These are phyloP conservation scores for Ranitomeya imitator DNA, from an alignment of 2,113 vertebrate species.

Conservation along the genomic window DNA sequence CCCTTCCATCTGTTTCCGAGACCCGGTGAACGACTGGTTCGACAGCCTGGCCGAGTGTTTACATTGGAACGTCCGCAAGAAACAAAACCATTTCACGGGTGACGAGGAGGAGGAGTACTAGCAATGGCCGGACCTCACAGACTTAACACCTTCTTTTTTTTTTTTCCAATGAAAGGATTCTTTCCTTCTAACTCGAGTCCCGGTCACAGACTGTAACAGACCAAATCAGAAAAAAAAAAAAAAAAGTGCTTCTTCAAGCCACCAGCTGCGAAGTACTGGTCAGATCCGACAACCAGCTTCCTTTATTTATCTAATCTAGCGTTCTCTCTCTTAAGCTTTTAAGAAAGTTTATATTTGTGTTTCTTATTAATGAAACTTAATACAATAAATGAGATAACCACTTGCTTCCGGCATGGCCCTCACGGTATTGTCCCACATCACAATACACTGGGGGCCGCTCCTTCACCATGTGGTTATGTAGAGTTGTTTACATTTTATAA, in stretches of 20 bases:
- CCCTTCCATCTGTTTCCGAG: constrained; percentile 81
- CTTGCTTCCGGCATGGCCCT: neutral
- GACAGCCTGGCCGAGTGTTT: constrained; percentile 82
- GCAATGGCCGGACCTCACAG: neutral
- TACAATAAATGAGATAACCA: constrained; percentile 15
- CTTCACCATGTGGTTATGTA: constrained; percentile 23
- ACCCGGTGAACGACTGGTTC: constrained; percentile 84
- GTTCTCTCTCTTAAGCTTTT: constrained; percentile 40
- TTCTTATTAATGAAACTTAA: constrained; percentile 39
- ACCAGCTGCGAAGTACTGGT: constrained; percentile 48
- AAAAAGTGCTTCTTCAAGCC: constrained; percentile 12
- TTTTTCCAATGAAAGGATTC: neutral
- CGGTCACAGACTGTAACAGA: constrained; percentile 17
- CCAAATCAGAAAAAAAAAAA: constrained; percentile 38
- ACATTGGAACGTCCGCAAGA: constrained; percentile 85
- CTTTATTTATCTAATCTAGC: constrained; percentile 46
- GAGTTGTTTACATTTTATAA: constrained; percentile 57
- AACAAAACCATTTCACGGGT: constrained; percentile 74
- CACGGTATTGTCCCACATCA: neutral
- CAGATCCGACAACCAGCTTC: constrained; percentile 44
- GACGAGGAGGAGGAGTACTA: constrained; percentile 69
- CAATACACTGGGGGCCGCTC: constrained; percentile 7
- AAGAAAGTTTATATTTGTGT: constrained; percentile 49
- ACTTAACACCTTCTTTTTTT: neutral
- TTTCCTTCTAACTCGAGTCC: neutral